phyloP scores from a whole-genome alignment of 2,797 vertebrate species.

The Chelonia mydas region DNA sequence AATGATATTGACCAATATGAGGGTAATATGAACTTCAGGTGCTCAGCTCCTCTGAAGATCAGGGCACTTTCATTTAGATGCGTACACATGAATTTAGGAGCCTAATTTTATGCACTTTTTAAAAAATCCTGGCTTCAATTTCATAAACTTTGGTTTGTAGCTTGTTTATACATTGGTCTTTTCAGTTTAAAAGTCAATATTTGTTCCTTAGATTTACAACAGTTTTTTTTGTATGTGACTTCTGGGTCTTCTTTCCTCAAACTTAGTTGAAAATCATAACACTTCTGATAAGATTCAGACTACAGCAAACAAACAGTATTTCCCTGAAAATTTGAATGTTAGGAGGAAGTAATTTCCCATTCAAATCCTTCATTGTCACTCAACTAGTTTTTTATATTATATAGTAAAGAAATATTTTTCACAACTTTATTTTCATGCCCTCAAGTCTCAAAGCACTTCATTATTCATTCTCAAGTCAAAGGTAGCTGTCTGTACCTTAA shows the following conservation, averaged over 20 bases:
- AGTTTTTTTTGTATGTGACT: neutral
- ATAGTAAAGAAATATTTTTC: conserved; percentile 40
- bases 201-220: accelerated
- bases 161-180: accelerated
- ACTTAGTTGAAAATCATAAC: neutral
- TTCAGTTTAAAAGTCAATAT: neutral
- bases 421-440: conserved; percentile 27
- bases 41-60: neutral
- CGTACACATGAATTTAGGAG: neutral
- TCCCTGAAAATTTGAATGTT: conserved; percentile 29
- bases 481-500: conserved; percentile 53
- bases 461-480: conserved; percentile 64
- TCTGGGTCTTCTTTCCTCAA: neutral
- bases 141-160: neutral
- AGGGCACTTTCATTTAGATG: neutral
- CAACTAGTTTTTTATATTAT: neutral
- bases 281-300: neutral
- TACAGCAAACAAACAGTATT: neutral
- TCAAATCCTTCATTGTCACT: conserved; percentile 37
- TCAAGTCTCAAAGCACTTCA: conserved; percentile 53
- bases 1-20: neutral
- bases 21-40: neutral
- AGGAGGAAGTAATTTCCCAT: conserved; percentile 28
- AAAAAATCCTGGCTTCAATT: neutral
- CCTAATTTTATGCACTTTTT: neutral